Evolutionary conservation across 2,888 invertebrate genomes (phyloP).

Genomic region (Tuta absoluta): DNA sequence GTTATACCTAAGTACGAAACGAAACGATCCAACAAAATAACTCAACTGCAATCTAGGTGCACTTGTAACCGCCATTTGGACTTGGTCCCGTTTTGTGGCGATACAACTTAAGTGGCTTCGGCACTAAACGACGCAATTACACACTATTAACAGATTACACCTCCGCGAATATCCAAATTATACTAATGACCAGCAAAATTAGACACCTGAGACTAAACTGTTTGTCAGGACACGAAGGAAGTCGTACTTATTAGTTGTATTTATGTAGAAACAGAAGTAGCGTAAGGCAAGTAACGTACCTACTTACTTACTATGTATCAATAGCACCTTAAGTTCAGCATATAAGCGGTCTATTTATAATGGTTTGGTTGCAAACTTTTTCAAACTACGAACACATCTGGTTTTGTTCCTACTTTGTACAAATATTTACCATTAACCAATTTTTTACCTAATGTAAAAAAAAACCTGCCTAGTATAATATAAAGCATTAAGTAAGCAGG

Average conservation of each 20-base stretch:
- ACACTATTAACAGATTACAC: constrained; percentile 33
- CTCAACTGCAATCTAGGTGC: background rate
- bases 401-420: too few species aligned
- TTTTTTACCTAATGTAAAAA: too few species aligned
- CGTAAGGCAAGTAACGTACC: background rate
- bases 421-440: too few species aligned
- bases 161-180: constrained; percentile 32
- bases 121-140: constrained; percentile 32
- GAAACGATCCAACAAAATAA: background rate
- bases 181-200: constrained; percentile 25
- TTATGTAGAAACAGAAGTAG: constrained; percentile 13
- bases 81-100: constrained; percentile 8
- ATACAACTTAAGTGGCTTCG: constrained; percentile 29
- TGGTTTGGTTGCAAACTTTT: too few species aligned
- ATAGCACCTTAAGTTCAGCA: too few species aligned
- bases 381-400: too few species aligned
- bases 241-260: background rate
- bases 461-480: background rate
- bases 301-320: too few species aligned
- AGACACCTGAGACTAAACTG: constrained; percentile 15
- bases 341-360: too few species aligned
- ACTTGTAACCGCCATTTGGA: background rate
- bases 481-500: too few species aligned
- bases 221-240: background rate
- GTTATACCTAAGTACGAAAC: too few species aligned